These are phyloP conservation scores for Pluvianellus socialis DNA, from an alignment of 2,113 vertebrate genomes.

Conservation along the genomic window DNA sequence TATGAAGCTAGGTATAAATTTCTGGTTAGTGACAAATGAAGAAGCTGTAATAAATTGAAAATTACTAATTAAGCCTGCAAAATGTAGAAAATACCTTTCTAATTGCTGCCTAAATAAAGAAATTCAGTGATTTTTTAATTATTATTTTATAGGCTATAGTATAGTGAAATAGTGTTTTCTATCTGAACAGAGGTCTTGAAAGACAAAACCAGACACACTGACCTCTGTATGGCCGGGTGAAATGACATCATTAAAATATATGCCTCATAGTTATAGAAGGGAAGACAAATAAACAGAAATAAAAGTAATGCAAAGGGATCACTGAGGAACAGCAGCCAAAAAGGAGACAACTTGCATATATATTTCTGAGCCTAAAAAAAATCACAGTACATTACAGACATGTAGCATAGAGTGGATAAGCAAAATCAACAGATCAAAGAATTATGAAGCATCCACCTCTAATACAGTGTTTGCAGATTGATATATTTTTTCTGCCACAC, in stretches of 20 bases:
- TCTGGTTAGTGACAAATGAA: neutral
- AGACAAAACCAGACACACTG: neutral
- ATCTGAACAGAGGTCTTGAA: neutral
- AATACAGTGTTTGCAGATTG: neutral
- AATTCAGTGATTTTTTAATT: neutral
- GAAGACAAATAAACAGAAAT: neutral
- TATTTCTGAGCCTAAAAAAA: neutral
- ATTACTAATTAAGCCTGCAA: neutral
- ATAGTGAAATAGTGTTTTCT: neutral
- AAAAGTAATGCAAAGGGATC: neutral
- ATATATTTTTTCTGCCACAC: neutral
- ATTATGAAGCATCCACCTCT: neutral
- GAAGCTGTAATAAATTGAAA: neutral
- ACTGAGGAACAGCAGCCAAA: neutral
- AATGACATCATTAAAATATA: neutral
- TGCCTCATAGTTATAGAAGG: neutral
- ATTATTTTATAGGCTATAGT: neutral
- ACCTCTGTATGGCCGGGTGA: neutral
- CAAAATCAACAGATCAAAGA: neutral
- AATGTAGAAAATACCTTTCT: neutral
- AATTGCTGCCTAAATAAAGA: neutral
- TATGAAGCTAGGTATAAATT: neutral
- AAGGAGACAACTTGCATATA: neutral
- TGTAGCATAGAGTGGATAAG: neutral
- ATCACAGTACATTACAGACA: rapidly evolving